Conservation (phyloP, 2,888 invertebrate genomes). For the Lissocephala sabroskyi region DNA sequence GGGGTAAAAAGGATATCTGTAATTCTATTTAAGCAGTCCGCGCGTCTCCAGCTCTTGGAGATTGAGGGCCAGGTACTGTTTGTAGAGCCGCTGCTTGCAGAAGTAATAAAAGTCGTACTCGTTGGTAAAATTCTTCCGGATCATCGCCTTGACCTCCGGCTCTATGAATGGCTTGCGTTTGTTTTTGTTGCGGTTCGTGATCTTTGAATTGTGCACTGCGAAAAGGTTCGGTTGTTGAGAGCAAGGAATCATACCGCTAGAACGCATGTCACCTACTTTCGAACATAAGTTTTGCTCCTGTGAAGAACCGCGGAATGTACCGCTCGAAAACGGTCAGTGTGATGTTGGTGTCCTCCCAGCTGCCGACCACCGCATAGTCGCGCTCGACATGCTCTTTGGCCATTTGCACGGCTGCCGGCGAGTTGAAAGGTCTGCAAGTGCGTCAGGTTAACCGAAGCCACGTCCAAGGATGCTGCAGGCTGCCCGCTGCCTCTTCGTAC, state of each 20-base stretch:
- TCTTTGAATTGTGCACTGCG: constrained; percentile 40
- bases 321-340: constrained; percentile 86
- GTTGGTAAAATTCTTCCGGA: constrained; percentile 86
- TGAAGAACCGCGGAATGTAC: constrained; percentile 87
- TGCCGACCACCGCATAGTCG: constrained; percentile 90
- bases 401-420: constrained; percentile 84
- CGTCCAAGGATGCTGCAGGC: neutral
- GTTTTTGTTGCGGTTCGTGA: constrained; percentile 80
- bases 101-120: constrained; percentile 93
- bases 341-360: constrained; percentile 88
- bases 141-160: constrained; percentile 74
- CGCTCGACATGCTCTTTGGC: constrained; percentile 89
- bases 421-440: constrained; percentile 82
- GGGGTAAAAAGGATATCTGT: too few species aligned
- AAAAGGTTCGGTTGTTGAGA: too few species aligned
- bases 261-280: constrained; percentile 42
- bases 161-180: constrained; percentile 80
- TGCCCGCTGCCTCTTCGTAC: constrained; percentile 52
- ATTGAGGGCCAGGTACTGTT: constrained; percentile 79
- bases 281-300: constrained; percentile 75
- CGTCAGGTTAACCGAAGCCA: constrained; percentile 4
- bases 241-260: too few species aligned
- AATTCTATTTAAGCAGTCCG: constrained; percentile 25
- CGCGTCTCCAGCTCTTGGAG: constrained; percentile 38
- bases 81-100: constrained; percentile 85